phyloP scores from a whole-genome alignment of 2,113 vertebrate species.

The Microtus ochrogaster region DNA sequence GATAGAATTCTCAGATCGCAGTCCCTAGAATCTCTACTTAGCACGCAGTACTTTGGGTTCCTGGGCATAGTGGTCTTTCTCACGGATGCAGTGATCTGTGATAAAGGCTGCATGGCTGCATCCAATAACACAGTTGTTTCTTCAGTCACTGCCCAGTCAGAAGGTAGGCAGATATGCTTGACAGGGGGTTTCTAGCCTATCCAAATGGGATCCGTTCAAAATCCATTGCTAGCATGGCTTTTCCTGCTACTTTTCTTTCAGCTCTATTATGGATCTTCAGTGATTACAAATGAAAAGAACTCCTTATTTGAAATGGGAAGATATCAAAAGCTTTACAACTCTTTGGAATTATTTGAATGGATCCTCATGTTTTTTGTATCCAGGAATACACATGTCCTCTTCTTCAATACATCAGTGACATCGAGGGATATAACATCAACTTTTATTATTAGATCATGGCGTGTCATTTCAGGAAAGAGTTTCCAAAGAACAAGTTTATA shows the following conservation, averaged over 20 bases:
- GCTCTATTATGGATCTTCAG: neutral
- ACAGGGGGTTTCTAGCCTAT: neutral
- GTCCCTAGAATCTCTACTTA: neutral
- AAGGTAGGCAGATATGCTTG: neutral
- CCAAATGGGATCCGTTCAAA: neutral
- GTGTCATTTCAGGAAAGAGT: neutral
- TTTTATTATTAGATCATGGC: neutral
- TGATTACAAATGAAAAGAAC: neutral
- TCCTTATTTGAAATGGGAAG: neutral
- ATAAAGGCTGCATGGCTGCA: neutral
- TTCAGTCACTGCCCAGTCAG: neutral
- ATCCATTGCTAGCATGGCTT: neutral
- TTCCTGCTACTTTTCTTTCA: neutral
- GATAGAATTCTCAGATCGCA: neutral
- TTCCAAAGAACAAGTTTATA: neutral
- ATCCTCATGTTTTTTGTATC: neutral
- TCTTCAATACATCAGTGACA: neutral
- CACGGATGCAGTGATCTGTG: neutral
- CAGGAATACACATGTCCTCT: neutral
- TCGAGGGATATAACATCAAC: neutral
- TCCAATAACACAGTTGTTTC: neutral
- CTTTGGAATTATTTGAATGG: neutral
- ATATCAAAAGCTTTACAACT: neutral
- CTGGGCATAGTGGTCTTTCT: neutral
- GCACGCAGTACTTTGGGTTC: rapidly evolving